Evolutionary conservation across 2,113 vertebrate species (phyloP).

Genomic region (Halichoerus grypus): DNA sequence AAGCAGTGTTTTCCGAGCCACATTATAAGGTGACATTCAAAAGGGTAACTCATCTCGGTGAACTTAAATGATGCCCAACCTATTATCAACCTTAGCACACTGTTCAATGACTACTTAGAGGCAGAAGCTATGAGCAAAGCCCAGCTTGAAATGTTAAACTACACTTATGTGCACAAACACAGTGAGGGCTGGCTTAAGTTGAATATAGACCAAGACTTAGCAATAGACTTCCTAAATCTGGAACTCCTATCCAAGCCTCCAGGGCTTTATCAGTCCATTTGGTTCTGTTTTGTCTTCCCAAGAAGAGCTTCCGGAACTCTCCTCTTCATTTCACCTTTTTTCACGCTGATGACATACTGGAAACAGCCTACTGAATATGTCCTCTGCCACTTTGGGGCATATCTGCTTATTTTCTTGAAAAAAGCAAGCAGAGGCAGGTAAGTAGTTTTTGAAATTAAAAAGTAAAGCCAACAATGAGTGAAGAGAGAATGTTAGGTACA

Average conservation of each 20-base stretch:
- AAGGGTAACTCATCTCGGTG: neutral
- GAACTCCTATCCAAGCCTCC: neutral
- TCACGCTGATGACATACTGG: neutral
- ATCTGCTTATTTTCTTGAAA: neutral
- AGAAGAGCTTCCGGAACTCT: neutral
- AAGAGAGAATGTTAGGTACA: neutral
- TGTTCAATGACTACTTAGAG: neutral
- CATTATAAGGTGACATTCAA: constrained; percentile 62
- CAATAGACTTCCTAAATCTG: neutral
- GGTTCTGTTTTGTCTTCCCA: neutral
- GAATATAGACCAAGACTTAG: neutral
- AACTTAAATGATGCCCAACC: neutral
- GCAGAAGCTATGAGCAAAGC: neutral
- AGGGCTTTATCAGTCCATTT: neutral
- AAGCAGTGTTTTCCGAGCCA: constrained; percentile 25
- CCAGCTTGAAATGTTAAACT: neutral
- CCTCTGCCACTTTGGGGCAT: neutral
- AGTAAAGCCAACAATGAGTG: neutral
- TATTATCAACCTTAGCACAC: neutral
- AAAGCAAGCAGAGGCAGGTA: neutral
- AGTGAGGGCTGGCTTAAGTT: neutral
- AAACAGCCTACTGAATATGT: neutral
- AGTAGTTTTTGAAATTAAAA: constrained; percentile 34
- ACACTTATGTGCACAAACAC: neutral
- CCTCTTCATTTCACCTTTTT: neutral